A percentile compares a stretch with the other conserved stretches of the same genome.
Conservation (phyloP, 2,888 invertebrate genomes). For the Loripinus fragilis region DNA sequence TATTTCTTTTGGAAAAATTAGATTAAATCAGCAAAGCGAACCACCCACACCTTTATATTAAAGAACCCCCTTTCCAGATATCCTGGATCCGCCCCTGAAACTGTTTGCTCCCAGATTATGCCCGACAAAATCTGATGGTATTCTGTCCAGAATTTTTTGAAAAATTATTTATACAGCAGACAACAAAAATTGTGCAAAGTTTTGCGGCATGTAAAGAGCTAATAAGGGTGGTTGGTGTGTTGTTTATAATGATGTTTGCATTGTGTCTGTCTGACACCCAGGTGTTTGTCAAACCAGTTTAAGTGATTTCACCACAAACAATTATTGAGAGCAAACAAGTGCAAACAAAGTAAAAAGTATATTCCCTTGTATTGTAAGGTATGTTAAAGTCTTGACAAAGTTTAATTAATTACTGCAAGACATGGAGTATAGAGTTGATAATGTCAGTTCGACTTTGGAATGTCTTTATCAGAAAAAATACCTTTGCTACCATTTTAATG, state of each 20-base stretch:
- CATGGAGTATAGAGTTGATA: background rate
- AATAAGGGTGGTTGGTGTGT: background rate
- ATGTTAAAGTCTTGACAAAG: background rate
- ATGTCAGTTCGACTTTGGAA: background rate
- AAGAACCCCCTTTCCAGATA: too few relatives aligned
- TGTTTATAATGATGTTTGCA: slow-evolving; percentile 4
- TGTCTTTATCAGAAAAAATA: background rate
- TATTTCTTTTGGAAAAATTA: too few relatives aligned
- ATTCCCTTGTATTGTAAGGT: background rate
- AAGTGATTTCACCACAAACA: background rate
- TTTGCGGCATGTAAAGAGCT: too few relatives aligned
- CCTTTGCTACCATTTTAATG: too few relatives aligned
- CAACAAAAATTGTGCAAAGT: too few relatives aligned
- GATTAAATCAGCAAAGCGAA: too few relatives aligned
- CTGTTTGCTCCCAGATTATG: too few relatives aligned
- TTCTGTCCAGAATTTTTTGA: too few relatives aligned
- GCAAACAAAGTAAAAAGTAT: slow-evolving; percentile 1
- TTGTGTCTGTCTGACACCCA: slow-evolving; percentile 5
- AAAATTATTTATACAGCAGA: too few relatives aligned
- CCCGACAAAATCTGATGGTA: too few relatives aligned
- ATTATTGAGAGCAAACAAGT: background rate
- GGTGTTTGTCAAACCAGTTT: slow-evolving; percentile 4
- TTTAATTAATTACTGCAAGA: background rate
- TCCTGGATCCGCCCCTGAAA: too few relatives aligned
- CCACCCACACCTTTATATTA: too few relatives aligned